Evolutionary conservation across 2,113 vertebrate species (phyloP), one percentile per base, ranked within the genome.

Genomic region (Corvus hawaiiensis): DNA sequence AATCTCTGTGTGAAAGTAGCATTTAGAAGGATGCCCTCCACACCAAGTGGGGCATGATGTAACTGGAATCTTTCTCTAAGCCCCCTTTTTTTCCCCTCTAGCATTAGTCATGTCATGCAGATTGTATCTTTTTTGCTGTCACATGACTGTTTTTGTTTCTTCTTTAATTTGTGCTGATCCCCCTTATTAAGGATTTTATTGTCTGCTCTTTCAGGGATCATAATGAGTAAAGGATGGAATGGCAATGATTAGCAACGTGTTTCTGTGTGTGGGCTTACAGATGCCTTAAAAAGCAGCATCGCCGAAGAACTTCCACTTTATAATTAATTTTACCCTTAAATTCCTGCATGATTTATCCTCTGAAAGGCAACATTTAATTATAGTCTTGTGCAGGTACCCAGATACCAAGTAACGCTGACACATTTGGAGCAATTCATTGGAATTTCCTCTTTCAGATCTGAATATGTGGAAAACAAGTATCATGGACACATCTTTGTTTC

Each of bases 301-400:
- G 68, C 76, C 2, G 0, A 12, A 87, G 68, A 94, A 96, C 88
- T 96, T 96, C 72, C 52, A 95, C 96, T 93, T 96, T 64, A 56
- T 94, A 93, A 96, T 94, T 96, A 96, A 75, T 96, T 96, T 97
- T 83, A 93, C 52, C 64, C 88, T 90, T 86, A 84, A 90, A 92
- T 93, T 96, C 90, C 93, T 88, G 26, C n/a, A 16, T 93, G 93
- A 94, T 94, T 96, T 94, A 75, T 96, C 72, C 62, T 90, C 92
- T 71, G 78, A 86, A 94, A 83, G 64, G 89, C 13, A 92, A 72
- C 64, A 58, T 86, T 77, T 97, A 97, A 97, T 96, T 97, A 96
- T 83, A 96, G 94, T 74, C 73, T 43, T 93, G 76, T 59, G 44
- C 52, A 10, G 5, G 83, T 93, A 95, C 18, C 64, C 92, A 93